Conservation (phyloP, 2,888 invertebrate species). For the Euzophera pinguis region DNA sequence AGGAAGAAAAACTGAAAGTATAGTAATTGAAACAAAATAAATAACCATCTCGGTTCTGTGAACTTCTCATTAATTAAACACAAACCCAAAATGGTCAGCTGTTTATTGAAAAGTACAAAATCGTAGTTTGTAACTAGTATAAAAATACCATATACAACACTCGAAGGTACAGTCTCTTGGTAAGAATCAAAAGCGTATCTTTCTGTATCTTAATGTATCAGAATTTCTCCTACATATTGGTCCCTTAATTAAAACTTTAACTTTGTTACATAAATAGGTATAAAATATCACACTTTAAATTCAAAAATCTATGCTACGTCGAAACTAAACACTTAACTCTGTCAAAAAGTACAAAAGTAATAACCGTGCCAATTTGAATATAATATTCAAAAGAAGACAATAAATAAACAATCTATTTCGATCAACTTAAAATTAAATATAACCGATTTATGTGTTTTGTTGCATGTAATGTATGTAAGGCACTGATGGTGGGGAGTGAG, state of each 20-base stretch:
- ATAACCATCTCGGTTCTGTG: constrained; percentile 51
- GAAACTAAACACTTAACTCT: constrained; percentile 74
- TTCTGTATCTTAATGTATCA: constrained; percentile 53
- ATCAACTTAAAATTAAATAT: constrained; percentile 77
- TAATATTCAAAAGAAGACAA: constrained; percentile 72
- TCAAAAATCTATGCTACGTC: constrained; percentile 75
- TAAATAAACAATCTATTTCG: constrained; percentile 78
- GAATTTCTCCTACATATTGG: constrained; percentile 79
- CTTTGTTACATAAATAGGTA: constrained; percentile 74
- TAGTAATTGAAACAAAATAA: constrained; percentile 49
- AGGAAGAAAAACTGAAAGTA: constrained; percentile 68
- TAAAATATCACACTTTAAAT: constrained; percentile 80
- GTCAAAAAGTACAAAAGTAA: constrained; percentile 77
- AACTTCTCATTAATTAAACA: constrained; percentile 56
- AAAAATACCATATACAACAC: constrained; percentile 50
- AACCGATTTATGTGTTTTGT: constrained; percentile 63
- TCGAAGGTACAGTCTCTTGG: constrained; percentile 63
- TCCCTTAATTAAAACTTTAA: constrained; percentile 78
- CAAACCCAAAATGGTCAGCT: constrained; percentile 59
- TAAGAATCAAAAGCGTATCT: constrained; percentile 56
- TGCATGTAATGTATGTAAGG: constrained; percentile 74
- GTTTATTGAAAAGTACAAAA: constrained; percentile 64
- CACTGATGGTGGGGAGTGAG: constrained; percentile 54
- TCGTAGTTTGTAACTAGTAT: constrained; percentile 48
- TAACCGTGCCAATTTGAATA: constrained; percentile 77